phyloP scores from a whole-genome alignment of 2,113 vertebrate species.

The Silurus meridionalis region DNA sequence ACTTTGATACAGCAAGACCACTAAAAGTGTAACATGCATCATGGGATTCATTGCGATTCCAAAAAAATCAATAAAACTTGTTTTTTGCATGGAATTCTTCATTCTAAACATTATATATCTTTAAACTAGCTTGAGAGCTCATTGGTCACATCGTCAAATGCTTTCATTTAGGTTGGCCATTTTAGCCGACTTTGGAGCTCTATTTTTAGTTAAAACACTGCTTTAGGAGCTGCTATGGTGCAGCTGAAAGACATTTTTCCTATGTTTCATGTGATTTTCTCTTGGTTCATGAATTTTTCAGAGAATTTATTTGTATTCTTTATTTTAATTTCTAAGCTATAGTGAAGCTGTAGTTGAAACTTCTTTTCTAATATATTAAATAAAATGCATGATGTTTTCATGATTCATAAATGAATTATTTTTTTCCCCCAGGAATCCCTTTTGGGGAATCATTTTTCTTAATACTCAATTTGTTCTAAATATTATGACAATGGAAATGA shows the following conservation, averaged over 20 bases:
- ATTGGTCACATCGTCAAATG: too few relatives aligned
- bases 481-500: not conserved
- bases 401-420: not conserved
- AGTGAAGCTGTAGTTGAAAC: not conserved
- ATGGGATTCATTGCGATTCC: too few relatives aligned
- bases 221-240: not conserved
- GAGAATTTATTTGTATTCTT: not conserved
- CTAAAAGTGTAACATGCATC: too few relatives aligned
- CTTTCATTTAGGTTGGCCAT: not conserved
- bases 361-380: too few relatives aligned
- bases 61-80: too few relatives aligned
- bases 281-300: not conserved
- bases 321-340: not conserved
- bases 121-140: too few relatives aligned
- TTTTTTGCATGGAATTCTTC: too few relatives aligned
- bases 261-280: not conserved
- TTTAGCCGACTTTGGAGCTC: not conserved
- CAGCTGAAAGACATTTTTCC: too few relatives aligned
- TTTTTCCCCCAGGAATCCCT: not conserved
- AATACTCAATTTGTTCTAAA: not conserved
- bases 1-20: too few relatives aligned
- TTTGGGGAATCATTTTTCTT: not conserved
- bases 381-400: too few relatives aligned
- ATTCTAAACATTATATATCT: too few relatives aligned
- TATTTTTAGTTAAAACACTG: not conserved